Conservation (phyloP, 1,140 invertebrate genomes). For the Ips typographus region DNA sequence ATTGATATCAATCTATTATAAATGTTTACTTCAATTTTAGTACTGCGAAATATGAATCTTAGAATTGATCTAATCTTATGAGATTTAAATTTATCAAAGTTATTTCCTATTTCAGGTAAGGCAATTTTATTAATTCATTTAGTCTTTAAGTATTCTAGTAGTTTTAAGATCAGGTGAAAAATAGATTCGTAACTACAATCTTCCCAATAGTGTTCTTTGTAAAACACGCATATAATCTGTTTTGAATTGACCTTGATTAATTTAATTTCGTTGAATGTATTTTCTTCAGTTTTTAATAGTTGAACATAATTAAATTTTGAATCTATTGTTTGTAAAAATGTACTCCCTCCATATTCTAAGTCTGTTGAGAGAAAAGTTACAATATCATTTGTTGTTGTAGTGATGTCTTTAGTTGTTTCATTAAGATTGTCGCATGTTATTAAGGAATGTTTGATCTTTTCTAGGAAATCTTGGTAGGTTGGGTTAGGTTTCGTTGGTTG, state of each 20-base stretch:
- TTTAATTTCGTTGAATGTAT: neutral
- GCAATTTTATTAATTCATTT: neutral
- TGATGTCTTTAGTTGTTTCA: neutral
- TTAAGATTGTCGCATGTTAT: neutral
- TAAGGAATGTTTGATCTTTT: neutral
- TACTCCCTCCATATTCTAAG: too few species aligned
- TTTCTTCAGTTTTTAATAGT: neutral
- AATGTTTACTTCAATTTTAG: conserved; percentile 10
- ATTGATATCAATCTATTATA: neutral
- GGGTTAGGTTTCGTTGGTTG: neutral
- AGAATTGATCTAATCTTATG: conserved; percentile 3
- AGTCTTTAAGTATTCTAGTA: conserved; percentile 1
- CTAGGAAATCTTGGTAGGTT: neutral
- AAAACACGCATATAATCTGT: neutral
- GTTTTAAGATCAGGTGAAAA: neutral
- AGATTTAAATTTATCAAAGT: neutral
- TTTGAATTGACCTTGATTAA: conserved; percentile 1
- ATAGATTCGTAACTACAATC: neutral
- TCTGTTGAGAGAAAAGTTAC: neutral
- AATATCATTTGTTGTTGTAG: neutral
- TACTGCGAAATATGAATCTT: conserved; percentile 6
- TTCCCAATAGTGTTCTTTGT: neutral
- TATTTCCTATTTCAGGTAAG: neutral
- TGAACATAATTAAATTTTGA: neutral
- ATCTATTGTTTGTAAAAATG: too few species aligned